Evolutionary conservation across 1,140 invertebrate species (phyloP).

Genomic region (Planococcus citri): DNA sequence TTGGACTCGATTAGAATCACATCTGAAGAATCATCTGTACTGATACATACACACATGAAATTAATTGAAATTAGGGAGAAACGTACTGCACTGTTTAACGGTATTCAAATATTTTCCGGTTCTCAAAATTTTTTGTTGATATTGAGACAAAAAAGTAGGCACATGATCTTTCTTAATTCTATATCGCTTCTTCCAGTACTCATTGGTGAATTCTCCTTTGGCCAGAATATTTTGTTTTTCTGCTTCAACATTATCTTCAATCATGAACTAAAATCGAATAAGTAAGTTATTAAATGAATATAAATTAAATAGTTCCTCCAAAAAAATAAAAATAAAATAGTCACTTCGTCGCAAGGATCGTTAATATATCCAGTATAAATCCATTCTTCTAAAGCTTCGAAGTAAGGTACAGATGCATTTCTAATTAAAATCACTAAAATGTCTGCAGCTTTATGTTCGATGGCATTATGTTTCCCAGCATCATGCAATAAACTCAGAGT

Average conservation of each 20-base stretch:
- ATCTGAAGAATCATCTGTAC: too few species aligned
- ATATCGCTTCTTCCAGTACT: slow-evolving; percentile 94
- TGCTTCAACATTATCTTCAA: slow-evolving; percentile 33
- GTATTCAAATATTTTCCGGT: slow-evolving; percentile 98
- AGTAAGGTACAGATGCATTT: slow-evolving; percentile 74
- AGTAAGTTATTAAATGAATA: too few species aligned
- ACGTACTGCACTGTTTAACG: slow-evolving; percentile 86
- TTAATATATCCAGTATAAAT: slow-evolving; percentile 86
- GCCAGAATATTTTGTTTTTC: slow-evolving; percentile 68
- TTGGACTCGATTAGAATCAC: too few species aligned
- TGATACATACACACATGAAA: too few species aligned
- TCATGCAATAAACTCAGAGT: slow-evolving; percentile 79
- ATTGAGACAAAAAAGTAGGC: slow-evolving; percentile 72
- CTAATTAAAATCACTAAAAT: slow-evolving; percentile 42
- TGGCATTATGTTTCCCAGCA: slow-evolving; percentile 31
- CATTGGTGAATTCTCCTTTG: slow-evolving; percentile 75
- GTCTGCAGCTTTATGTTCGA: slow-evolving; percentile 43
- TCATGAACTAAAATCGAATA: too few species aligned
- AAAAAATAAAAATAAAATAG: slow-evolving; percentile 18
- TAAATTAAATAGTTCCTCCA: too few species aligned
- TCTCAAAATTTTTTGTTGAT: slow-evolving; percentile 77
- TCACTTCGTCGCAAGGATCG: slow-evolving; percentile 65
- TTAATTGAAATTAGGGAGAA: too few species aligned
- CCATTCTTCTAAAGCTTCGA: slow-evolving; percentile 86
- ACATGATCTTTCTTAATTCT: slow-evolving; percentile 66